Evolutionary conservation across 2,797 vertebrate species (phyloP), one percentile per base, ranked within the genome.

Genomic region (Muscicapa comitata): DNA sequence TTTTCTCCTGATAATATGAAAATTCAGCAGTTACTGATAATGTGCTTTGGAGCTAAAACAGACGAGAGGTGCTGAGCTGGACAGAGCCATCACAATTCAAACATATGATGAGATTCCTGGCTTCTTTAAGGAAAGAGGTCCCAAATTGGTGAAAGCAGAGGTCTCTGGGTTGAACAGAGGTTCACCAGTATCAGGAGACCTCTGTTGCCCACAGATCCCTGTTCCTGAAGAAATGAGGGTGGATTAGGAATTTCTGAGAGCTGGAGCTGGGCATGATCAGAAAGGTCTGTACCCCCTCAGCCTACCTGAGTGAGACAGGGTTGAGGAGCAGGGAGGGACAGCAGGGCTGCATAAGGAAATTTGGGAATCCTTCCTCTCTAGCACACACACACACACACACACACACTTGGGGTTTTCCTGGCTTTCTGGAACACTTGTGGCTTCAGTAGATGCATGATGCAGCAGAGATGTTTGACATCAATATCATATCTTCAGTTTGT

Each of bases 1-100:
- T 12, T n/a, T 40, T 40, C 29, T 53, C 23, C 28, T 43, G 6
- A 13, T 17, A 73, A 40, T 29, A 48, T 0, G 1, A 48, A 55
- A 55, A 33, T 35, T 17, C 42, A 55, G 13, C 54, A 53, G 37
- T 40, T 80, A 47, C 18, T 71, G 31, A 31, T 26, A 57, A 13
- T 4, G 7, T 38, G 12, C 18, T n/a, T 38, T 62, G 67, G 33
- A 63, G 15, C 28, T 67, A 61, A 79, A 65, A 15, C 2, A 73
- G 51, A n/a, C 0, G 0, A 43, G 14, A 43, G 35, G 26, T 38
- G 11, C 35, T 8, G 17, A 68, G 55, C 20, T 45, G 54, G 42
- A 51, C 26, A 48, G 8, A 37, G 29, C 47, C 53, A 47, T 7
- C 61, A 47, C 29, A 33, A 16, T 50, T 51, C 35, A 54, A 47